These are phyloP conservation scores for Timandra comae DNA, from an alignment of 2,888 invertebrate genomes.

Conservation along the genomic window DNA sequence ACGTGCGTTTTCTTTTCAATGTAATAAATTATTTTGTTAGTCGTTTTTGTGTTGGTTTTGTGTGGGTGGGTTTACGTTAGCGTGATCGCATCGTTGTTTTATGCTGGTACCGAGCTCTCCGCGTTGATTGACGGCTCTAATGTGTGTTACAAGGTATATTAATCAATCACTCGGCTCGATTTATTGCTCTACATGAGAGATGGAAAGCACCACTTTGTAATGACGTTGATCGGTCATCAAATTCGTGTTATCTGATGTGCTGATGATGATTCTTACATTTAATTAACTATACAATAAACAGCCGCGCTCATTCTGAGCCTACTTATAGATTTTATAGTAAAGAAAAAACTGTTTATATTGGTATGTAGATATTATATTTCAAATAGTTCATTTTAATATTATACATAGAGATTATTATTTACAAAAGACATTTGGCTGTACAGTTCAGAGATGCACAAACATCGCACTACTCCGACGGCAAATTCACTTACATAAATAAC, in stretches of 20 bases:
- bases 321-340: too few relatives aligned
- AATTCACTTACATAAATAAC: constrained; percentile 60
- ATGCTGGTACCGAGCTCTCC: constrained; percentile 37
- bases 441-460: constrained; percentile 43
- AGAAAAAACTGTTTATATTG: constrained; percentile 37
- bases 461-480: constrained; percentile 45
- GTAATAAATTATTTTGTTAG: constrained; percentile 62
- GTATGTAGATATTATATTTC: constrained; percentile 71
- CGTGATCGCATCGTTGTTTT: constrained; percentile 57
- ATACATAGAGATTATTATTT: constrained; percentile 70
- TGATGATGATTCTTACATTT: background rate
- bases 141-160: constrained; percentile 56
- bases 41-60: constrained; percentile 38
- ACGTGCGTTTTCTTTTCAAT: constrained; percentile 49
- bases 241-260: constrained; percentile 38
- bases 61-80: constrained; percentile 50
- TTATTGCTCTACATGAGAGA: constrained; percentile 46
- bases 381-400: constrained; percentile 68
- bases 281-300: background rate
- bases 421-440: constrained; percentile 71
- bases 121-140: constrained; percentile 64
- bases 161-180: constrained; percentile 60
- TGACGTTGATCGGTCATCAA: constrained; percentile 46
- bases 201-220: constrained; percentile 37
- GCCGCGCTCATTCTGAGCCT: too few relatives aligned